phyloP scores from a whole-genome alignment of 2,113 vertebrate species.

The Chaetorhynchus papuensis region DNA sequence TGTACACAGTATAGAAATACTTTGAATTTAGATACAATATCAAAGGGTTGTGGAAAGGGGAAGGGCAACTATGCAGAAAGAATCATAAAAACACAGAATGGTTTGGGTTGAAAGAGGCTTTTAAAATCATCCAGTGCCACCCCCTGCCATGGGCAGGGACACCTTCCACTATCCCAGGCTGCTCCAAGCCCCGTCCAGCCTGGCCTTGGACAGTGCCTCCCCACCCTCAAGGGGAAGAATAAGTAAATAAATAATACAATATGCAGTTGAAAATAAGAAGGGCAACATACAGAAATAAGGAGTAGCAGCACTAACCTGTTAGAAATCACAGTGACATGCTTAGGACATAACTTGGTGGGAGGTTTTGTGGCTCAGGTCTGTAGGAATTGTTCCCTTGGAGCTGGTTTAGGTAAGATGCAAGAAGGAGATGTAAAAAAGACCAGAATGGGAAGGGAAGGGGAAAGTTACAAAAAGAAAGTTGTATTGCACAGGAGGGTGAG shows the following conservation, averaged over 20 bases:
- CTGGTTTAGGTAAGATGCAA: not conserved
- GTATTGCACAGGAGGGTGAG: not conserved
- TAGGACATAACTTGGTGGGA: not conserved
- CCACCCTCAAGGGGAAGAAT: not conserved
- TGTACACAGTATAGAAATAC: not conserved
- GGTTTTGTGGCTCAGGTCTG: not conserved
- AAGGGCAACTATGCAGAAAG: not conserved
- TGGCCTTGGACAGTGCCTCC: not conserved
- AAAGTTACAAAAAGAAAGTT: not conserved
- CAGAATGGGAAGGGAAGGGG: not conserved
- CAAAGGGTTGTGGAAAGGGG: not conserved
- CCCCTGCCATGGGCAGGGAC: too few species aligned
- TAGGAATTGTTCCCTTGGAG: not conserved
- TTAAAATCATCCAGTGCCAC: not conserved
- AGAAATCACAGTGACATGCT: not conserved
- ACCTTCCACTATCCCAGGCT: not conserved
- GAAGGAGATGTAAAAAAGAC: not conserved
- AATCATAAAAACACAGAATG: not conserved
- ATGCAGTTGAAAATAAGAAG: not conserved
- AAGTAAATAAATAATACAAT: not conserved
- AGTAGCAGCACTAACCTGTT: not conserved
- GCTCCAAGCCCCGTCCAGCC: accelerated
- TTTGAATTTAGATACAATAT: not conserved
- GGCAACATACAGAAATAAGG: not conserved
- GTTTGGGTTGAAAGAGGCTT: not conserved